Base-by-base conservation (phyloP, 1,140 invertebrate species). In the Drosophila chauvacae region DNA sequence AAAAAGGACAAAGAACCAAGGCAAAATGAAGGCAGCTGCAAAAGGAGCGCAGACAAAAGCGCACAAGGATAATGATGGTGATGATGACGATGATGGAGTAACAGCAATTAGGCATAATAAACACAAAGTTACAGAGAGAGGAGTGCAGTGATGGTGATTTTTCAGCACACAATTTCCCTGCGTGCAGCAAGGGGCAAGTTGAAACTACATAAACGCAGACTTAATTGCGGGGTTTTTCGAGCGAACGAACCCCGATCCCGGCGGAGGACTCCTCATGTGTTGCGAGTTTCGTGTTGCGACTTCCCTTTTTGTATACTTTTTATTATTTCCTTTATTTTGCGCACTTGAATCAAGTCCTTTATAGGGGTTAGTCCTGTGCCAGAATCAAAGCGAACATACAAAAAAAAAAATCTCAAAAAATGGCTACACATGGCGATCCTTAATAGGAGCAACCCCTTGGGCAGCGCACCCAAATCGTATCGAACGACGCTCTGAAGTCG, bases 61-160 rank as follows among this genome's bases (percentile, higher is more conserved):
- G 64, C 61, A 76, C 57, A 85, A 59, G 70, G 78, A 63, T 73
- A 79, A 72, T 56, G 20, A 50, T 50, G 65, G 33, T 70, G 65
- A 61, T 39, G 59, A 62, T 64, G 61, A 39, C 20, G 55, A 63
- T 86, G 79, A 77, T 85, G 75, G 65, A 81, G 80, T 88, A 88
- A 91, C 90, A 85, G 90, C 88, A 91, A 91, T 91, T 91, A 91
- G 81, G 74, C 71, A 80, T 84, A 91, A 91, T 91, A 91, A 91
- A 91, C 81, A 91, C 77, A 77, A 91, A 90, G 88, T 91, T 91
- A 90, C 81, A 80, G 33, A 3, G 14, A 1, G 16, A 6, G 48
- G 4, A 18, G 65, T n/a, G 64, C 28, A 56, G 42, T n/a, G 56
- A 39, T 10, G 48, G 28, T 50, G 47, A 48, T 48, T 26, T n/a